A percentile compares a stretch with the other conserved stretches of the same genome.
phyloP scores from a whole-genome alignment of 2,113 vertebrate species.

The Kryptolebias marmoratus region DNA sequence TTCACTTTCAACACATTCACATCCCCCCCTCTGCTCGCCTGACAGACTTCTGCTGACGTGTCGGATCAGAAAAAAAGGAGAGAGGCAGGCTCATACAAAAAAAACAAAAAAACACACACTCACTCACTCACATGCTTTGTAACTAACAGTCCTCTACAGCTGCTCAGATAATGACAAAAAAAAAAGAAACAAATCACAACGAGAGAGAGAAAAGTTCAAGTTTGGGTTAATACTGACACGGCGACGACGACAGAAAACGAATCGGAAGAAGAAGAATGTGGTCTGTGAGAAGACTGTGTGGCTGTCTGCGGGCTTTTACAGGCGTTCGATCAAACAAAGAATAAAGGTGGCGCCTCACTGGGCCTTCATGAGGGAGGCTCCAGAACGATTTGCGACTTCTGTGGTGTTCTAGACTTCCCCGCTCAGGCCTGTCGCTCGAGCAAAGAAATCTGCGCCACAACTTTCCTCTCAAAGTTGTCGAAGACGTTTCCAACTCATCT shows the following conservation, averaged over 20 bases:
- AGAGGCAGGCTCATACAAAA: conserved; percentile 46
- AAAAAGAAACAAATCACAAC: conserved; percentile 16
- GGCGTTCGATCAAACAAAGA: no score
- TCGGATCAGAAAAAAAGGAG: conserved; percentile 44
- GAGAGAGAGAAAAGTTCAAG: conserved; percentile 15
- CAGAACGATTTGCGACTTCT: no score
- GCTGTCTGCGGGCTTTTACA: neutral
- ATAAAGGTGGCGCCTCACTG: no score
- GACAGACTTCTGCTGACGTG: conserved; percentile 70
- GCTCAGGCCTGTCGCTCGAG: no score
- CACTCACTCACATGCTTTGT: conserved; percentile 36
- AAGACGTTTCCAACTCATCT: no score
- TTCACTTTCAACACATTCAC: conserved; percentile 64
- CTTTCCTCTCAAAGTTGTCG: no score
- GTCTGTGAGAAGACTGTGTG: conserved; percentile 29
- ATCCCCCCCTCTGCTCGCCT: conserved; percentile 49
- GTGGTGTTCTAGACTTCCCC: no score
- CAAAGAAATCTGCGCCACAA: no score
- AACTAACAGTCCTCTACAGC: conserved; percentile 56
- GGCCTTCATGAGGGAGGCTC: no score
- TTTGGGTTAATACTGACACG: conserved; percentile 70
- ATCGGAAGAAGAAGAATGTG: conserved; percentile 30
- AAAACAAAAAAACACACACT: neutral
- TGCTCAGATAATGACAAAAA: conserved; percentile 49
- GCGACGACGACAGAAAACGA: conserved; percentile 10